Evolutionary conservation across 1,140 invertebrate genomes (phyloP).

Genomic region (Drosophila obscura): DNA sequence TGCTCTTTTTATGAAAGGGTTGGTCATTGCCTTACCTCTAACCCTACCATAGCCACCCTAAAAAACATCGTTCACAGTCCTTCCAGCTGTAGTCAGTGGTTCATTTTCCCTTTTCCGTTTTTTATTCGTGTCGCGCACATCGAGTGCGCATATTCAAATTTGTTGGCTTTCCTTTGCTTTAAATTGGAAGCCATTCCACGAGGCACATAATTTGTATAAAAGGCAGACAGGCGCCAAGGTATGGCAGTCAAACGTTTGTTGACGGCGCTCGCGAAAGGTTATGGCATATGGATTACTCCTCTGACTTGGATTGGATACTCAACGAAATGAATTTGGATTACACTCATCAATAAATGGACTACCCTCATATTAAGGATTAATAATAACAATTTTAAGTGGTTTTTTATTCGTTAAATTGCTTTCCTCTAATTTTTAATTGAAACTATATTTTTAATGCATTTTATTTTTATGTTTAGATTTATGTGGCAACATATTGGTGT

Average conservation of each 20-base stretch:
- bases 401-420: no score
- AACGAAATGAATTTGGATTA: constrained; percentile 16
- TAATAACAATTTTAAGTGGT: no score
- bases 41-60: constrained; percentile 9
- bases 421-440: neutral
- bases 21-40: constrained; percentile 23
- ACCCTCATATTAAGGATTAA: neutral
- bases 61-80: constrained; percentile 3
- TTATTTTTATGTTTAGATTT: neutral
- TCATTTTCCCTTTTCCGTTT: constrained; percentile 28
- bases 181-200: constrained; percentile 65
- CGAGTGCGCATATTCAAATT: constrained; percentile 78
- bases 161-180: constrained; percentile 20
- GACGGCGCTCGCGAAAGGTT: constrained; percentile 11
- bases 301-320: no score
- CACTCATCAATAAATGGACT: constrained; percentile 21
- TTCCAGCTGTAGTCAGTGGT: constrained; percentile 3
- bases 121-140: constrained; percentile 21
- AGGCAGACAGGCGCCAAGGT: neutral
- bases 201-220: constrained; percentile 52
- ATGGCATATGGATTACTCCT: constrained; percentile 16
- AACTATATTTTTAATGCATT: neutral
- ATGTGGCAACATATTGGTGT: neutral
- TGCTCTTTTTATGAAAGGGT: constrained; percentile 59
- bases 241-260: constrained; percentile 38